phyloP scores from a whole-genome alignment of 2,888 invertebrate genomes.

The Lochmaea capreae region DNA sequence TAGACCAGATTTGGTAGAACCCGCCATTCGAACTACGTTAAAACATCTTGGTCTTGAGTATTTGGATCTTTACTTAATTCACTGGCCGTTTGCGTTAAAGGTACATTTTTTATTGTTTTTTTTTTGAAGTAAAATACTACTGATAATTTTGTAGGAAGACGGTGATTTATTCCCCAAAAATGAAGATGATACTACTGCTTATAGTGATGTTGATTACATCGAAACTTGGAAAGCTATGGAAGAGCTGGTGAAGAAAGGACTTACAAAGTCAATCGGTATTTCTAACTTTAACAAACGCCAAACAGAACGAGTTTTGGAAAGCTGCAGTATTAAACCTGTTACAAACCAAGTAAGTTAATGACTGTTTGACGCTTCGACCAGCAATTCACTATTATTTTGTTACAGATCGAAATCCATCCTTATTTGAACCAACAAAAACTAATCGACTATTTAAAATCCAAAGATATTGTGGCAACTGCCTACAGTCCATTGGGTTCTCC shows the following conservation, averaged over 20 bases:
- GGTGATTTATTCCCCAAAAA: slow-evolving; percentile 54
- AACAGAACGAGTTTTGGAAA: slow-evolving; percentile 71
- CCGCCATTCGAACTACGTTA: slow-evolving; percentile 64
- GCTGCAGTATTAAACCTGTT: slow-evolving; percentile 71
- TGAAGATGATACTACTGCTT: slow-evolving; percentile 50
- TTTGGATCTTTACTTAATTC: slow-evolving; percentile 70
- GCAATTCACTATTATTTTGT: no score
- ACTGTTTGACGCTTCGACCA: no score
- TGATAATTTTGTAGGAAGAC: slow-evolving; percentile 58
- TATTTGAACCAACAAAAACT: slow-evolving; percentile 80
- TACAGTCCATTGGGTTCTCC: slow-evolving; percentile 89
- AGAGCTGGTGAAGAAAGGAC: slow-evolving; percentile 71
- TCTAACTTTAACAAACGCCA: slow-evolving; percentile 83
- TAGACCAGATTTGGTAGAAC: slow-evolving; percentile 70
- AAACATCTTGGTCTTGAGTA: slow-evolving; percentile 67
- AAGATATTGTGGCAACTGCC: slow-evolving; percentile 78
- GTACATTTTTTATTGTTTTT: slow-evolving; percentile 22
- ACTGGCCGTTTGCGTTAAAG: slow-evolving; percentile 65
- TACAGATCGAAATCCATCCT: slow-evolving; percentile 68
- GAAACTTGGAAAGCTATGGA: slow-evolving; percentile 81
- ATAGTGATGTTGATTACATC: slow-evolving; percentile 75
- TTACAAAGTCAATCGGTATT: slow-evolving; percentile 77
- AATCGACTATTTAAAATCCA: slow-evolving; percentile 75
- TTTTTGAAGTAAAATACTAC: neutral
- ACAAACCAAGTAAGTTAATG: slow-evolving; percentile 69